Conservation (phyloP, 2,113 vertebrate genomes). For the Laticauda laticaudata region DNA sequence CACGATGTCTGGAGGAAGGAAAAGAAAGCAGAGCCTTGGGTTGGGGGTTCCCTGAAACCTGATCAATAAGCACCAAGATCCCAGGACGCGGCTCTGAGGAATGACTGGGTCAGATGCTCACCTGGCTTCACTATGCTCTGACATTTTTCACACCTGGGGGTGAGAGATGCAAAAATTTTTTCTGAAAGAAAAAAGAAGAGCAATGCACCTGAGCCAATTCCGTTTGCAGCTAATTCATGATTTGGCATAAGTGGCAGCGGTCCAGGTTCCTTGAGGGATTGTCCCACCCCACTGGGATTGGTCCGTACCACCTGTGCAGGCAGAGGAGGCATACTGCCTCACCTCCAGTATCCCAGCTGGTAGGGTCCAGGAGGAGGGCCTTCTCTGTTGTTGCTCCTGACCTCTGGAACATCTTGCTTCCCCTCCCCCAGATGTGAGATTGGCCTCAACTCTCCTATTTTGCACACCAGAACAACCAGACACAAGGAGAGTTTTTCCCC, state of each 20-base stretch:
- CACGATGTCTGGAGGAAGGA: constrained; percentile 78
- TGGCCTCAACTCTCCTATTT: not conserved
- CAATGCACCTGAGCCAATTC: not conserved
- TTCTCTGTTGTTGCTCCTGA: not conserved
- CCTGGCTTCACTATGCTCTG: constrained; percentile 86
- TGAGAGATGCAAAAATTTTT: constrained; percentile 82
- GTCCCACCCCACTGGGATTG: not conserved
- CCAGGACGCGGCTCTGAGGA: not conserved
- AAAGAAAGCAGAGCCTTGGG: not conserved
- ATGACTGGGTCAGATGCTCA: constrained; percentile 53
- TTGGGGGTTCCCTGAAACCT: not conserved
- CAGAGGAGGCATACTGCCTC: not conserved
- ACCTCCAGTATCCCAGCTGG: not conserved
- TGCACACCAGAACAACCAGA: no score
- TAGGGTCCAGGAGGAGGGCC: not conserved
- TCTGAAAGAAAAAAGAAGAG: constrained; percentile 62
- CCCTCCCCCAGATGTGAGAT: not conserved
- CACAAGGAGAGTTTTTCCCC: no score
- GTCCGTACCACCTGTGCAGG: not conserved
- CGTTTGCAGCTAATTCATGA: not conserved
- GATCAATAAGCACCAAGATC: not conserved
- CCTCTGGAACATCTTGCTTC: not conserved
- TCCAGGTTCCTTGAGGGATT: not conserved
- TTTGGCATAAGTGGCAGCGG: not conserved
- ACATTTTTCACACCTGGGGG: constrained; percentile 86